Base-by-base conservation (phyloP, 1,140 invertebrate species). In the Lasioglossum albipes region DNA sequence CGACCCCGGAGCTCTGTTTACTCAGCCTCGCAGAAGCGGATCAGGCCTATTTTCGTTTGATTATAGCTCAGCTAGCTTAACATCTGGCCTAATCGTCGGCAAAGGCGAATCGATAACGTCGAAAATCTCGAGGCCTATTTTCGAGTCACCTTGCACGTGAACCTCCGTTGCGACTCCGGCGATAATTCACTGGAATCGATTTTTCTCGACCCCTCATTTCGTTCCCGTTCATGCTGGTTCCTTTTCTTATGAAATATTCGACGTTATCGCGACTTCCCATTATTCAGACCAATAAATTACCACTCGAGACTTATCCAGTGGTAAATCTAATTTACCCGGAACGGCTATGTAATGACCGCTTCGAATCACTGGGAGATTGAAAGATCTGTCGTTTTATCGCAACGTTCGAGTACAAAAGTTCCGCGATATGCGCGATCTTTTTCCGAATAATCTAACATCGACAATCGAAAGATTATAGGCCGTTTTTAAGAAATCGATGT, bases 61-160 rank as follows among this genome's bases (percentile, higher is more conserved):
- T 78, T 36, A 69, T 13, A 4, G 12, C 54, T 13, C 42, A 1
- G 42, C 36, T 13, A 20, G 74, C 16, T 45, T 31, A 61, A 69
- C 41, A 27, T 45, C 7, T n/a, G 36, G 0, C 45, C 18, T 45
- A 75, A 84, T 76, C 72, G 57, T 9, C 18, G 22, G 18, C 27
- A 20, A 73, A 45, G 73, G 18, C 45, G 65, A 73, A 85, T 85
- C 79, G 83, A 85, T 84, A 69, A 62, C 69, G 73, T 9, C 62
- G 16, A 62, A 66, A 68, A 62, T 16, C 27, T 13, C 7, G 18
- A 61, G 31, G 22, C 57, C 69, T 85, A 85, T 84, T 82, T 85
- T 54, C 59, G 75, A 70, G 59, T 85, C 75, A 85, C 83, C 74
- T 85, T 82, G 79, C 83, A 74, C 61, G 70, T 62, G 74, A 84